Evolutionary conservation across 1,140 invertebrate genomes (phyloP).

Genomic region (Adelges cooleyi): DNA sequence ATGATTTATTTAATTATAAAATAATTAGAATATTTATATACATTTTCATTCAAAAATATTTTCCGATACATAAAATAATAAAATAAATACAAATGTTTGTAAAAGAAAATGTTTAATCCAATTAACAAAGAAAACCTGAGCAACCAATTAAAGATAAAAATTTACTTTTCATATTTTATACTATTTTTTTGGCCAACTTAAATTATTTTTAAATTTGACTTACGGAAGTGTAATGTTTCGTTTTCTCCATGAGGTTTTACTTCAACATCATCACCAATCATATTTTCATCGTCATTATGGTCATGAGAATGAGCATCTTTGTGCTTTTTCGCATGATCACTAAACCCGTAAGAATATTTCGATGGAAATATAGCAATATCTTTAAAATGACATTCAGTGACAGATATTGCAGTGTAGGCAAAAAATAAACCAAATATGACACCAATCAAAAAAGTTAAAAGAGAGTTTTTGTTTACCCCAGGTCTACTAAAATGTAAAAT

Average conservation of each 20-base stretch:
- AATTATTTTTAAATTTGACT: too few relatives aligned
- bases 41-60: too few relatives aligned
- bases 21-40: too few relatives aligned
- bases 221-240: slow-evolving; percentile 19
- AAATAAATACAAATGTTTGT: not conserved
- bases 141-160: too few relatives aligned
- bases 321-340: not conserved
- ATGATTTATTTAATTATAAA: too few relatives aligned
- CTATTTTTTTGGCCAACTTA: too few relatives aligned
- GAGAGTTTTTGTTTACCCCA: slow-evolving; percentile 6
- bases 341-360: slow-evolving; percentile 14
- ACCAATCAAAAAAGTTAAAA: slow-evolving; percentile 11
- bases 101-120: too few relatives aligned
- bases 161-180: too few relatives aligned
- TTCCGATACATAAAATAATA: not conserved
- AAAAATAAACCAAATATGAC: slow-evolving; percentile 25
- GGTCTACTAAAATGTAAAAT: slow-evolving; percentile 12
- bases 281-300: not conserved
- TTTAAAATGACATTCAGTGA: slow-evolving; percentile 23
- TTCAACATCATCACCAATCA: not conserved
- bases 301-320: slow-evolving; percentile 6
- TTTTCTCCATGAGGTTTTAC: slow-evolving; percentile 6
- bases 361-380: slow-evolving; percentile 10
- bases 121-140: too few relatives aligned
- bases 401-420: slow-evolving; percentile 11